A percentile compares a stretch with the other conserved stretches of the same genome.
These are phyloP conservation scores for Eurois occulta DNA, from an alignment of 2,888 invertebrate species.

Conservation along the genomic window DNA sequence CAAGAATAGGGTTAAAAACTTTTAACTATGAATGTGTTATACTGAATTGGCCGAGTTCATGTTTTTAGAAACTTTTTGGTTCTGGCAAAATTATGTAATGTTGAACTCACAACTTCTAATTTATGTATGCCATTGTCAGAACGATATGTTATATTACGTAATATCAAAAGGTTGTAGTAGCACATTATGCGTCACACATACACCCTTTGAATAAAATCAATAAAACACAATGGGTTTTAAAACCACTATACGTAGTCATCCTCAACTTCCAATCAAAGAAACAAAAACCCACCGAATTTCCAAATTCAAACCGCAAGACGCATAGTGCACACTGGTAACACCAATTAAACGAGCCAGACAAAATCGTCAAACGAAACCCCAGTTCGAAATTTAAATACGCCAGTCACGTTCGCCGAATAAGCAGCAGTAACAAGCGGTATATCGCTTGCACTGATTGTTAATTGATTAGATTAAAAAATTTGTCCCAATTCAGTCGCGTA, in stretches of 20 bases:
- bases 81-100: not conserved
- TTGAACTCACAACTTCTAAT: not conserved
- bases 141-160: not conserved
- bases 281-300: conserved; percentile 27
- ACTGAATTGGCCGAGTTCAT: not conserved
- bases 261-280: conserved; percentile 16
- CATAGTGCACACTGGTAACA: conserved; percentile 74
- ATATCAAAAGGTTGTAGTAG: not conserved
- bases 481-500: conserved; percentile 85
- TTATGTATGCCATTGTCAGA: not conserved
- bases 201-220: not conserved
- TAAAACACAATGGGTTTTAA: conserved; percentile 30
- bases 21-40: not conserved
- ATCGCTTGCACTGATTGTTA: conserved; percentile 91
- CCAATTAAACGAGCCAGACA: conserved; percentile 84
- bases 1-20: not conserved
- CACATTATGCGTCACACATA: conserved; percentile 10
- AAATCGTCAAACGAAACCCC: conserved; percentile 87
- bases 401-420: conserved; percentile 89
- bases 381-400: conserved; percentile 84
- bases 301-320: conserved; percentile 63
- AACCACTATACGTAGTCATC: conserved; percentile 15
- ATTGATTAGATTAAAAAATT: conserved; percentile 91
- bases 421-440: conserved; percentile 89
- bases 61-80: not conserved